These are phyloP conservation scores for Anser brachyrhynchus DNA, from an alignment of 2,113 vertebrate genomes.

Conservation along the genomic window DNA sequence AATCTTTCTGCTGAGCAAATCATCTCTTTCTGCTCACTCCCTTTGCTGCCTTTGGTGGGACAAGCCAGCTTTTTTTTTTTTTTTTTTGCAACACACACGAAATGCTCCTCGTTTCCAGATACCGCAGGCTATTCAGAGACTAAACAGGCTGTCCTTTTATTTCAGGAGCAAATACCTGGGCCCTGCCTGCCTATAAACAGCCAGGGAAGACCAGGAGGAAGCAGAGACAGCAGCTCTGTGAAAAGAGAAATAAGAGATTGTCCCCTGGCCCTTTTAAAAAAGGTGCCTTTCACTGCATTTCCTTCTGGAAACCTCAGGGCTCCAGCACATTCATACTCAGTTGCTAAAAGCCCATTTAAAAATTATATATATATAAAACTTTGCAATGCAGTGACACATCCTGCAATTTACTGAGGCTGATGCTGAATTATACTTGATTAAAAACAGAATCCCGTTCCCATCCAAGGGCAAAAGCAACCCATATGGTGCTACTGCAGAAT, in stretches of 20 bases:
- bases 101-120: not conserved
- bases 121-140: not conserved
- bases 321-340: not conserved
- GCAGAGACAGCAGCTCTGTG: not conserved
- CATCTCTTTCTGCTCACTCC: not conserved
- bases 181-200: not conserved
- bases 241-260: not conserved
- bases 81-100: not conserved
- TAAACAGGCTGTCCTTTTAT: not conserved
- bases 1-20: not conserved
- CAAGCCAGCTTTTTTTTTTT: not conserved
- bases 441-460: slow-evolving; percentile 30
- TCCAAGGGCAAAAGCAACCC: slow-evolving; percentile 54
- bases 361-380: not conserved
- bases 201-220: not conserved
- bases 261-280: not conserved
- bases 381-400: not conserved
- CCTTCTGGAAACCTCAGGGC: not conserved
- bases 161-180: not conserved
- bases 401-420: slow-evolving; percentile 11
- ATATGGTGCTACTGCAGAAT: slow-evolving; percentile 13
- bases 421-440: slow-evolving; percentile 36
- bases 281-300: not conserved
- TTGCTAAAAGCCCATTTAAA: not conserved
- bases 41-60: not conserved